These are phyloP conservation scores for Sterrhoptilus dennistouni DNA, from an alignment of 2,113 vertebrate genomes.

Conservation along the genomic window DNA sequence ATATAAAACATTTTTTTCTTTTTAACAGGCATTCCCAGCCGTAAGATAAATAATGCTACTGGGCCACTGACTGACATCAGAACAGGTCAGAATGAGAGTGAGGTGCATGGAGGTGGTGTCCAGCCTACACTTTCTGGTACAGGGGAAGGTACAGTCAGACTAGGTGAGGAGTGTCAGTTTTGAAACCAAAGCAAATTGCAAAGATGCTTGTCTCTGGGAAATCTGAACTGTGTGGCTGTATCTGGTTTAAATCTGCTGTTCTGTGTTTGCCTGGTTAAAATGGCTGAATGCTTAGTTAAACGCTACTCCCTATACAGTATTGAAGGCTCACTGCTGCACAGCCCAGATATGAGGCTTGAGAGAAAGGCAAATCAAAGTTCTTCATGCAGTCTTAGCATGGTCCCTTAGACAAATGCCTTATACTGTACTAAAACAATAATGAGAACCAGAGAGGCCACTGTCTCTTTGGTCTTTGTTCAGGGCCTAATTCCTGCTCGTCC, in stretches of 20 bases:
- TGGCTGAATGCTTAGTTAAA: neutral
- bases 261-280: neutral
- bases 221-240: neutral
- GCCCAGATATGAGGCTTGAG: neutral
- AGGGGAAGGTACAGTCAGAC: conserved; percentile 76
- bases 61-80: conserved; percentile 73
- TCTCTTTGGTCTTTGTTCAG: neutral
- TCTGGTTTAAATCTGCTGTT: neutral
- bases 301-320: neutral
- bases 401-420: neutral
- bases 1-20: neutral
- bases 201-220: neutral
- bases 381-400: neutral
- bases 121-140: conserved; percentile 78
- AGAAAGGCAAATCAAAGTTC: neutral
- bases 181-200: neutral
- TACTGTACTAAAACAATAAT: neutral
- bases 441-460: neutral
- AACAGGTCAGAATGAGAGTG: conserved; percentile 77
- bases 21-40: conserved; percentile 82
- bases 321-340: neutral
- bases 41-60: conserved; percentile 75
- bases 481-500: neutral
- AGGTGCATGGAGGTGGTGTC: conserved; percentile 68
- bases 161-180: conserved; percentile 75